phyloP scores from a whole-genome alignment of 2,888 invertebrate species.

The Sceliomorpha sp. region DNA sequence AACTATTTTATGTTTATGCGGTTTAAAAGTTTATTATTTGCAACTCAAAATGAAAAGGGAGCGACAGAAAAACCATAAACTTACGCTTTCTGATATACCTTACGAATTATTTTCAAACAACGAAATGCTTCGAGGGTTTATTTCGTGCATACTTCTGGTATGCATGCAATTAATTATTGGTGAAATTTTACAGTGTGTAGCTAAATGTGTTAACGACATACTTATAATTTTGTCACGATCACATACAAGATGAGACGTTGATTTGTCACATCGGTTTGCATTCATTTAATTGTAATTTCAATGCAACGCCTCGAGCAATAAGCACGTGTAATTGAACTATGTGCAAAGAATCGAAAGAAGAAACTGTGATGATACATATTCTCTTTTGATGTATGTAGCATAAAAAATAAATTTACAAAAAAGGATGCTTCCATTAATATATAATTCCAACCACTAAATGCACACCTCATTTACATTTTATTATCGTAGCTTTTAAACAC shows the following conservation, averaged over 20 bases:
- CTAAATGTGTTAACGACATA: neutral
- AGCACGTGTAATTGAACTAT: constrained; percentile 2
- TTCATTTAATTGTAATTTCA: constrained; percentile 21
- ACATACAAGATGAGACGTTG: constrained; percentile 3
- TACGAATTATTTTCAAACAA: too few species aligned
- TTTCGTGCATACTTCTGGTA: constrained; percentile 31
- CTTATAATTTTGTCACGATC: neutral
- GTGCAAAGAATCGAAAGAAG: neutral
- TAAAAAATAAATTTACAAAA: too few species aligned
- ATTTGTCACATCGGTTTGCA: constrained; percentile 24
- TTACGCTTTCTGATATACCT: too few species aligned
- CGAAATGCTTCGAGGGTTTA: constrained; percentile 64
- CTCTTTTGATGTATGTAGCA: neutral
- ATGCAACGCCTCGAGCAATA: constrained; percentile 18
- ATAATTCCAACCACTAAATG: too few species aligned
- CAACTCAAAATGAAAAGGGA: too few species aligned
- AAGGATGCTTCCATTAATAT: too few species aligned
- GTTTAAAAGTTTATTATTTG: too few species aligned
- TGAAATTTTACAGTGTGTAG: constrained; percentile 4
- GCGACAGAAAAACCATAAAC: too few species aligned
- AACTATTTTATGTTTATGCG: too few species aligned
- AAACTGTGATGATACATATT: neutral
- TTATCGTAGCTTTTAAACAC: too few species aligned
- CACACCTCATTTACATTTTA: too few species aligned
- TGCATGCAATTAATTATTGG: constrained; percentile 18